A percentile compares a stretch with the other conserved stretches of the same genome.
phyloP scores from a whole-genome alignment of 2,888 invertebrate genomes.

The Tridacna gigas region DNA sequence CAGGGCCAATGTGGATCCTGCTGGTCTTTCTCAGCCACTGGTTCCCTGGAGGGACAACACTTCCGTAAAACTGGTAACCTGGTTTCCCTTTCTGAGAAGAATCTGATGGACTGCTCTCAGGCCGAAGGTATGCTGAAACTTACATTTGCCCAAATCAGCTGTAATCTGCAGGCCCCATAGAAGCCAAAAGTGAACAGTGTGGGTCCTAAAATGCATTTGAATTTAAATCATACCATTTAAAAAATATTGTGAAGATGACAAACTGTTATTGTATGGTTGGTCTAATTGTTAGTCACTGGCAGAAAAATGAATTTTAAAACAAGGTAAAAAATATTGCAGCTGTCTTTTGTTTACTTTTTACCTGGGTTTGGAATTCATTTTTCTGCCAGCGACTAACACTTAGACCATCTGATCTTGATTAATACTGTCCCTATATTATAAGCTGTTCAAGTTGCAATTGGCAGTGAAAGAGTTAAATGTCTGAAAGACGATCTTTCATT shows the following conservation, averaged over 20 bases:
- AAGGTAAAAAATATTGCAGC: too few relatives aligned
- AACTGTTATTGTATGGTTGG: neutral
- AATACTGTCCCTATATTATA: neutral
- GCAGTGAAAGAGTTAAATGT: neutral
- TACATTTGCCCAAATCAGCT: too few relatives aligned
- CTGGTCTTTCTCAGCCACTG: slow-evolving; percentile 96
- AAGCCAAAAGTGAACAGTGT: neutral
- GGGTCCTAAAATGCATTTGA: neutral
- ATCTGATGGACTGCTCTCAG: slow-evolving; percentile 85
- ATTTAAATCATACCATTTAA: neutral
- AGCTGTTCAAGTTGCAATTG: neutral
- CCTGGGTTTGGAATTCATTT: neutral
- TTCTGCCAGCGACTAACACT: neutral
- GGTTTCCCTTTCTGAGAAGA: slow-evolving; percentile 85
- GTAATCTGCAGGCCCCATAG: neutral
- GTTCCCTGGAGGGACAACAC: slow-evolving; percentile 84
- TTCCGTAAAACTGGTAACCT: slow-evolving; percentile 87
- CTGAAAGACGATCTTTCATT: neutral
- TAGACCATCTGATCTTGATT: neutral
- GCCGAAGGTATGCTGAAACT: slow-evolving; percentile 28
- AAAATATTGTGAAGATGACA: too few relatives aligned
- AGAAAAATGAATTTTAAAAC: neutral
- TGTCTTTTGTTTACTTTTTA: neutral
- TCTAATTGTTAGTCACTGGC: neutral
- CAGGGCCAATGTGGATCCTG: slow-evolving; percentile 95